A percentile compares a stretch with the other conserved stretches of the same genome.
Conservation (phyloP, 2,888 invertebrate species). For the Caenorhabditis sp. region DNA sequence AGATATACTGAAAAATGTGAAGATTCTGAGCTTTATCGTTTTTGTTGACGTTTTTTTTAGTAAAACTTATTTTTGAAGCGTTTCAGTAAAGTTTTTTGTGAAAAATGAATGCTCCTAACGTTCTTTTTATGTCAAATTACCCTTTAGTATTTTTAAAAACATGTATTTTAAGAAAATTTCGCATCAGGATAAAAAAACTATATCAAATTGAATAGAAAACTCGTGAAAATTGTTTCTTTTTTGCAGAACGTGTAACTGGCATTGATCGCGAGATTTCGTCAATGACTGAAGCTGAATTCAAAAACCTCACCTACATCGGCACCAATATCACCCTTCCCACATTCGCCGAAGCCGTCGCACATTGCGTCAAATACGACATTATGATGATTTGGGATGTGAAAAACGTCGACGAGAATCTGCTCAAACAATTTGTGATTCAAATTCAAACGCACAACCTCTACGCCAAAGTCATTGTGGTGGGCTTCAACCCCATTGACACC, state of each 20-base stretch:
- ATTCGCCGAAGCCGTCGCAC: constrained; percentile 32
- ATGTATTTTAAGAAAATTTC: too few relatives aligned
- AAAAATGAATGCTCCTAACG: too few relatives aligned
- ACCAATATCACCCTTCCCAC: constrained; percentile 34
- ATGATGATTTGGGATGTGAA: constrained; percentile 45
- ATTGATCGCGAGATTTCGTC: constrained; percentile 31
- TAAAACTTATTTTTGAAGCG: too few relatives aligned
- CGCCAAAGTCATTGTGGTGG: constrained; percentile 29
- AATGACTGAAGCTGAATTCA: constrained; percentile 34
- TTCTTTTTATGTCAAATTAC: too few relatives aligned
- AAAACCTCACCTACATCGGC: constrained; percentile 15
- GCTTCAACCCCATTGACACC: constrained; percentile 33
- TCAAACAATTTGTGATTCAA: constrained; percentile 26
- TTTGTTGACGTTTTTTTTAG: too few relatives aligned
- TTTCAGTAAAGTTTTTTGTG: too few relatives aligned
- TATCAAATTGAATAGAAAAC: too few relatives aligned
- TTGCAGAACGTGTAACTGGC: constrained; percentile 16
- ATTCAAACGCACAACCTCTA: constrained; percentile 28
- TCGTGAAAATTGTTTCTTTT: too few relatives aligned
- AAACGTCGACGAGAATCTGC: constrained; percentile 27
- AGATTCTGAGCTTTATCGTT: too few relatives aligned
- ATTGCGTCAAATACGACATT: constrained; percentile 19
- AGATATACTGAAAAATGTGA: too few relatives aligned
- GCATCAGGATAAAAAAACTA: too few relatives aligned
- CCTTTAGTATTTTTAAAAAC: too few relatives aligned